Base-by-base conservation (phyloP, 2,888 invertebrate species). In the Artemia sp. region DNA sequence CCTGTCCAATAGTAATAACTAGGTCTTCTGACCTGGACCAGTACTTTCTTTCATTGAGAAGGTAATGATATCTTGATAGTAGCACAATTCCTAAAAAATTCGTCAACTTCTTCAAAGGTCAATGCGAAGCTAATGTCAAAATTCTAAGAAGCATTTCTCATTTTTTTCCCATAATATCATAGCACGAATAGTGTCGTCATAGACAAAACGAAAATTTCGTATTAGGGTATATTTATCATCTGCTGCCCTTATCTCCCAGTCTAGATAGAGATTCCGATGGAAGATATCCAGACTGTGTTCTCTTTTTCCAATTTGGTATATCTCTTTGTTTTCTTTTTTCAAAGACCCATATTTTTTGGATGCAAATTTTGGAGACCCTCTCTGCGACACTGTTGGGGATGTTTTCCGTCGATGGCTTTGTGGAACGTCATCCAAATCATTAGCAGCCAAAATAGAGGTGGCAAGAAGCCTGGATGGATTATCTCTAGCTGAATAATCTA, bases 31-130 rank as follows among this genome's bases (percentile, higher is more conserved):
- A 53, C 53, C 53, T n/a, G 12, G 53, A 53, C n/a, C 2, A 53
- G 53, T 53, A 53, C 53, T 12, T 53, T 53, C 53, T 53, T n/a
- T 53, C 53, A 53, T n/a, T 53, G n/a, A n/a, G 53, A 53, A 53
- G 53, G 12, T n/a, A n/a, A 53, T 53, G 53, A n/a, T 53, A 53
- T 53, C 53, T n/a, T n/a, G 53, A 53, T 53, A 12, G 19, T 19
- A 19, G 19, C 19, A 19, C 19, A 19, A 19, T 19, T 19, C 19
- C 19, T 19, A 19, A 19, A 19, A 19, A 19, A 19, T 19, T 19
- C 19, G 19, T 19, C 19, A n/a, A 19, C 19, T 53, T 53, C 53
- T 53, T 53, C 53, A 53, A 53, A 53, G 53, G 12, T 53, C 12
- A 12, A 12, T 53, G 53, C 53, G 53, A 53, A 53, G 53, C 53